Base-by-base conservation (phyloP, 2,888 invertebrate genomes). In the Macrophya alboannulata region DNA sequence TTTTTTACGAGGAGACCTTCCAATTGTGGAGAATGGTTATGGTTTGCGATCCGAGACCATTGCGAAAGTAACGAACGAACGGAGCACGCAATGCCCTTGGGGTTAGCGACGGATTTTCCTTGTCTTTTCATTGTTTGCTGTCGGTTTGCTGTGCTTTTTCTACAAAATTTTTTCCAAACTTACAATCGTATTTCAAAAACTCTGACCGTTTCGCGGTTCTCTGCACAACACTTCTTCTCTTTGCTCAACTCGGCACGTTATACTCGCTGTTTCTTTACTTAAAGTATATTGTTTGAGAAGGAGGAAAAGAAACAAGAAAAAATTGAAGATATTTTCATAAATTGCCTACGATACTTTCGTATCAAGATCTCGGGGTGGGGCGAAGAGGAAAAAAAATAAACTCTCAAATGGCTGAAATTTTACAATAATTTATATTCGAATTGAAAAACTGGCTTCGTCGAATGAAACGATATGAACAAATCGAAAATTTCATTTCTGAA, bases 21-120 rank as follows among this genome's bases (percentile, higher is more conserved):
- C 77, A 51, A 77, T 77, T 77, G 77, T 25, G 55, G 77, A 77
- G 43, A 77, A 77, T 55, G 77, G 77, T 77, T 77, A 77, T 77
- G 77, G 77, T 77, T 77, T 8, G 51, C 77, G 77, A 77, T 77
- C 77, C 77, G 77, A 55, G 55, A 77, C 77, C 77, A 55, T 77
- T 77, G 77, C 51, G 51, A 77, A 77, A 77, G 77, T 77, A 77
- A 77, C 77, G 77, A 77, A 77, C 77, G 55, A 77, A 55, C 68
- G 68, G 8, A 77, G 48, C 77, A 77, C 55, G 77, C 77, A 25
- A 77, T 37, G 37, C 77, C 77, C 77, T n/a, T 25, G 37, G 77
- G 77, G 77, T 25, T 37, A 25, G 17, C 55, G 51, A 55, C 48
- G 25, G 77, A 51, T 77, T 37, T 77, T 55, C 10, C 77, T 25